These are phyloP conservation scores for Intellagama lesueurii DNA, from an alignment of 2,797 vertebrate genomes.

Conservation along the genomic window DNA sequence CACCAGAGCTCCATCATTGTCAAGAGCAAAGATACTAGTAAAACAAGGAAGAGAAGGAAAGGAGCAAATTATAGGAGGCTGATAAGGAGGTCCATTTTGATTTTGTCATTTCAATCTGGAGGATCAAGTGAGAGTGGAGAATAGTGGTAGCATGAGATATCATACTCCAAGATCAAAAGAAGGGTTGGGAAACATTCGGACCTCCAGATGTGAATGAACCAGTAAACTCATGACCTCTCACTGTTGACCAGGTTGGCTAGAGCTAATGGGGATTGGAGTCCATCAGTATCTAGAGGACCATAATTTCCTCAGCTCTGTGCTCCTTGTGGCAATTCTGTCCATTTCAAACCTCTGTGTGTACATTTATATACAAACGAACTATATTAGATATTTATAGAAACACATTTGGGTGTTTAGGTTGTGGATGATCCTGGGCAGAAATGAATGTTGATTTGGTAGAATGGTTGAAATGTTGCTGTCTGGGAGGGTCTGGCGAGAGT, in stretches of 20 bases:
- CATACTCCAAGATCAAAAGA: neutral
- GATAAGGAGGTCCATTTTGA: neutral
- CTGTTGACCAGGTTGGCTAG: too few species aligned
- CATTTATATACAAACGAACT: too few species aligned
- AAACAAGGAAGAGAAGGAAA: conserved; percentile 27
- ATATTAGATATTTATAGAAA: too few species aligned
- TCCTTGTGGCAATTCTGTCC: neutral
- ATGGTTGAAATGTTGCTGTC: too few species aligned
- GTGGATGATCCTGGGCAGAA: too few species aligned
- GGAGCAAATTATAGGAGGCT: neutral
- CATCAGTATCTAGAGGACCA: neutral
- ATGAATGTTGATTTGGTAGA: too few species aligned
- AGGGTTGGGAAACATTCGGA: too few species aligned
- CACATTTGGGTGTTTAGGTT: too few species aligned
- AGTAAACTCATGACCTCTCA: too few species aligned
- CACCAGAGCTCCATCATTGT: conserved; percentile 59
- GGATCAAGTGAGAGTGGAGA: neutral
- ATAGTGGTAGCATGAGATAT: neutral
- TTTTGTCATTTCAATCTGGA: neutral
- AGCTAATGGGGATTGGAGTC: neutral
- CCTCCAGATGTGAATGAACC: too few species aligned
- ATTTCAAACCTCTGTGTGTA: too few species aligned
- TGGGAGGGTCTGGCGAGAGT: neutral
- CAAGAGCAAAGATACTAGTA: conserved; percentile 73
- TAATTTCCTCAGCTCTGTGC: neutral